These are phyloP conservation scores for Martes martes DNA, from an alignment of 2,113 vertebrate species.

Conservation along the genomic window DNA sequence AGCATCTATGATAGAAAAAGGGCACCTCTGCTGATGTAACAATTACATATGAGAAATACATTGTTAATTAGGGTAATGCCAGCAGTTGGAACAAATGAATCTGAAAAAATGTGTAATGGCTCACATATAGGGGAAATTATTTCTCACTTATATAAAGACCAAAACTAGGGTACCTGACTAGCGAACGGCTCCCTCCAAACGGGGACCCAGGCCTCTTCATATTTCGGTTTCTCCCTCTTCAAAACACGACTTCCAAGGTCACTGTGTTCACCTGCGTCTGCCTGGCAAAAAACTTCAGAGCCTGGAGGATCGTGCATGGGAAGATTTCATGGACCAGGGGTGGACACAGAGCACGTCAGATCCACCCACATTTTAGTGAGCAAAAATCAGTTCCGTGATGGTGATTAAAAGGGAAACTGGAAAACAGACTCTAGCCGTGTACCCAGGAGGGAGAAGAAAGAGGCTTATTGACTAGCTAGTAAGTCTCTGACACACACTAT, in stretches of 20 bases:
- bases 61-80: neutral
- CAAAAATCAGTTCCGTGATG: neutral
- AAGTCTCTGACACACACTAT: neutral
- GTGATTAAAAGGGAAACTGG: neutral
- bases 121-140: neutral
- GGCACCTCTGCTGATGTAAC: neutral
- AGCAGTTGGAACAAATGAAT: neutral
- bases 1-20: neutral
- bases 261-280: neutral
- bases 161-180: neutral
- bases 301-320: neutral
- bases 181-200: neutral
- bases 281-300: neutral
- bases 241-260: neutral
- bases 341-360: neutral
- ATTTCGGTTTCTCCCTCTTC: neutral
- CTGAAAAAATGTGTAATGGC: neutral
- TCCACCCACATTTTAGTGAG: neutral
- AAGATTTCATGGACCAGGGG: neutral
- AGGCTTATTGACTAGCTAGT: neutral
- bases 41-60: neutral
- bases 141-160: neutral
- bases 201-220: neutral
- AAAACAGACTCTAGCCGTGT: neutral
- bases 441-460: neutral